These are phyloP conservation scores for Myrmecophaga tridactyla DNA, from an alignment of 2,113 vertebrate species.

Conservation along the genomic window DNA sequence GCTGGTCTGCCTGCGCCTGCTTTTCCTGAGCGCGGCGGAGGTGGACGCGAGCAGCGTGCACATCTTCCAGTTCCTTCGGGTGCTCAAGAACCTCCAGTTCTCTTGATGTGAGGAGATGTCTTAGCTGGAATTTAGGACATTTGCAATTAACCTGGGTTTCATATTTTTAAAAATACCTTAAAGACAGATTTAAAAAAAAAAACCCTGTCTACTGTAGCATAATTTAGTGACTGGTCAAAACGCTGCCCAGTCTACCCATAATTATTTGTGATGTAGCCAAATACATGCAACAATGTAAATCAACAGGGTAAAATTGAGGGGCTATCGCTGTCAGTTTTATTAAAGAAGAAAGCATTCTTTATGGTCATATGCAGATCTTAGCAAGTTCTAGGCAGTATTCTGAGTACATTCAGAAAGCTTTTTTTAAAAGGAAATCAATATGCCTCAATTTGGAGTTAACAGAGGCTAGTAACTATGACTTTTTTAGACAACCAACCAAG, in stretches of 20 bases:
- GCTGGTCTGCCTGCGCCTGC: slow-evolving; percentile 80
- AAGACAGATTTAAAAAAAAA: not conserved
- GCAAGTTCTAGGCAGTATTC: not conserved
- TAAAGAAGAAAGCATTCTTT: slow-evolving; percentile 23
- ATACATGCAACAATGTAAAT: not conserved
- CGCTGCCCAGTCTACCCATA: not conserved
- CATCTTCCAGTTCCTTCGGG: slow-evolving; percentile 62
- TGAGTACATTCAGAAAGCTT: not conserved
- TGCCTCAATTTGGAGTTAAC: not conserved
- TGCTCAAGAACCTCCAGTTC: slow-evolving; percentile 77
- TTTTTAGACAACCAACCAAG: not conserved
- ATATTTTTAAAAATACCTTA: not conserved
- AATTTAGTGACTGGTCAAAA: not conserved
- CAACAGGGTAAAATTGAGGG: not conserved
- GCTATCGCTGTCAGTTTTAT: not conserved
- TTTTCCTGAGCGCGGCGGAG: slow-evolving; percentile 81
- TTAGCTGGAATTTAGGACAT: slow-evolving; percentile 78
- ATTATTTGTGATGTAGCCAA: not conserved
- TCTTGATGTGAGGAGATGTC: slow-evolving; percentile 81
- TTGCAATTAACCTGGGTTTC: not conserved
- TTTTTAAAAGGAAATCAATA: not conserved
- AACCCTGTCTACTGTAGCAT: not conserved
- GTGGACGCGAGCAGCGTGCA: slow-evolving; percentile 69
- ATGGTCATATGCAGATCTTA: not conserved
- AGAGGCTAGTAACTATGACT: not conserved